Evolutionary conservation across 2,113 vertebrate species (phyloP).

Genomic region (Halcyon malimbica): DNA sequence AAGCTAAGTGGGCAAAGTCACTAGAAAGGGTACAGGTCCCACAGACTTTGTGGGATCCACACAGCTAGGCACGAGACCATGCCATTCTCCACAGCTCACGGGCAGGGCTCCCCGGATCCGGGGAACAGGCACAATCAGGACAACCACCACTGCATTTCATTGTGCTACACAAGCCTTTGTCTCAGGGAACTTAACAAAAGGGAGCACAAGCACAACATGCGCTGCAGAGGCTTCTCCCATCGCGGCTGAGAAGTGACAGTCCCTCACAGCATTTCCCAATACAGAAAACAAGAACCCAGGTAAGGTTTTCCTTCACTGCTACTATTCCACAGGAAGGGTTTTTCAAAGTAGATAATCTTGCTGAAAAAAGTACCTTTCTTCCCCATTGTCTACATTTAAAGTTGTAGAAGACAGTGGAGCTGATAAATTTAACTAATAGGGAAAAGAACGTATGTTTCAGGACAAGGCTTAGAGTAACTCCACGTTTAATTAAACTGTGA

Average conservation of each 20-base stretch:
- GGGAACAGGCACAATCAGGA: background rate
- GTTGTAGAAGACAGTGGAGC: background rate
- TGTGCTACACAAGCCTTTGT: background rate
- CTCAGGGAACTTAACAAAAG: background rate
- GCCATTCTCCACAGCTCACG: background rate
- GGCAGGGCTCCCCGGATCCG: accelerated
- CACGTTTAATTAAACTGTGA: background rate
- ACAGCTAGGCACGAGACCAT: accelerated
- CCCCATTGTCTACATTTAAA: background rate
- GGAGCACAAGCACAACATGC: background rate
- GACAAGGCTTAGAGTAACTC: background rate
- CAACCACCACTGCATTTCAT: background rate
- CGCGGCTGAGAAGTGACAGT: background rate
- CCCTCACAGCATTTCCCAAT: background rate
- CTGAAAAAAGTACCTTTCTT: background rate
- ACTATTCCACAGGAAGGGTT: background rate
- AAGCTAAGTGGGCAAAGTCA: background rate
- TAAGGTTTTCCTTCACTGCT: background rate
- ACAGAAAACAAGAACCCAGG: background rate
- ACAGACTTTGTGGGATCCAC: background rate
- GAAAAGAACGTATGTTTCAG: background rate
- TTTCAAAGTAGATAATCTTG: background rate
- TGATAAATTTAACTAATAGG: background rate
- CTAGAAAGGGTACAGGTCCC: background rate
- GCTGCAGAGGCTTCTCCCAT: background rate